A percentile compares a stretch with the other conserved stretches of the same genome.
Evolutionary conservation across 2,888 invertebrate species (phyloP).

Genomic region (Trachelus tabidus): DNA sequence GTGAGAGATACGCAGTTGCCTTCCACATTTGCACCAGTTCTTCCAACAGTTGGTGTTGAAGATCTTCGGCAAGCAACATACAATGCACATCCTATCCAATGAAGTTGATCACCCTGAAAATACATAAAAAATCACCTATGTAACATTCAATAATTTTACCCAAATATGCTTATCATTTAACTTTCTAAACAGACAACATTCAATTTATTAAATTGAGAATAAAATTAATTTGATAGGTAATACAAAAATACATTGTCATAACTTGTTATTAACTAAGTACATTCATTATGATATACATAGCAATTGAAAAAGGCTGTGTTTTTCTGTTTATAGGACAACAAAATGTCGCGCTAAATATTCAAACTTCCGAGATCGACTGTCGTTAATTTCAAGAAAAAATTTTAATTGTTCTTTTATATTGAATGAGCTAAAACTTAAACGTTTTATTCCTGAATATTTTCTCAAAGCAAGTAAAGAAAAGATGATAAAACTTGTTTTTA

Average conservation of each 20-base stretch:
- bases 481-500: neutral
- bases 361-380: neutral
- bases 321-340: neutral
- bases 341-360: neutral
- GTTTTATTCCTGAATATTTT: neutral
- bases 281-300: neutral
- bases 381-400: neutral
- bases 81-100: constrained; percentile 95
- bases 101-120: constrained; percentile 85
- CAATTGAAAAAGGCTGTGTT: neutral
- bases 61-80: constrained; percentile 89
- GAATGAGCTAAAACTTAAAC: neutral
- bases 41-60: constrained; percentile 83
- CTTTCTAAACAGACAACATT: neutral
- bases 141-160: neutral
- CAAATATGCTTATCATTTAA: neutral
- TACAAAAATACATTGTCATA: neutral
- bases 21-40: constrained; percentile 77
- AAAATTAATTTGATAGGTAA: neutral
- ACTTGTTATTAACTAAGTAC: neutral
- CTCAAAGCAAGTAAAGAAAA: neutral
- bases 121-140: constrained; percentile 17
- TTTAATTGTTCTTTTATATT: neutral
- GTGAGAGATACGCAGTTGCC: constrained; percentile 94
- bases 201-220: neutral